Base-by-base conservation (phyloP, 2,888 invertebrate species). In the Peribatodes rhomboidaria region DNA sequence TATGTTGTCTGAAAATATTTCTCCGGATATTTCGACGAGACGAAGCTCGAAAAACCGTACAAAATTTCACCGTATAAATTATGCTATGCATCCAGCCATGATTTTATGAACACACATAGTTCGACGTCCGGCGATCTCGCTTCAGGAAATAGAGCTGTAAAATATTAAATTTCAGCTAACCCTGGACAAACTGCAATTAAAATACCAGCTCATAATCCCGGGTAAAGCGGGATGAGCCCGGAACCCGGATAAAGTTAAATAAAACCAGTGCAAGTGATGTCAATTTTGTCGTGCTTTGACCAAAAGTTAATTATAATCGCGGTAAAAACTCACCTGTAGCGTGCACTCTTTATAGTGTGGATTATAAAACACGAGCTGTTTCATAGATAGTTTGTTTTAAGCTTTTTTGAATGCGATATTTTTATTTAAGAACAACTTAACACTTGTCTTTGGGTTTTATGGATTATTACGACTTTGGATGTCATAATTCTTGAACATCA, bases 81-180 rank as follows among this genome's bases (percentile, higher is more conserved):
- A 37, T 11, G 10, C 1, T 13, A 31, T 18, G 1, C 35, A 56
- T 20, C 52, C 20, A 42, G 47, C 39, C 20, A 59, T 55, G 44
- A 57, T 54, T 61, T 46, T 44, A 52, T 49, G 16, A 37, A 53
- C 22, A 35, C 33, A 35, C 35, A 35, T 63, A 58, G 55, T 54
- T 64, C 27, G 47, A 53, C 52, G 37, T 31, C 39, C 42, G 44
- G 44, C 41, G 35, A 46, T 33, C 58, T 46, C 35, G 49, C 39
- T 46, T 52, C 53, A 52, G 55, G 54, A 39, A 46, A 49, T 55
- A 35, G 61, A 69, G 64, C 68, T 57, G 68, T 75, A 69, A 79
- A 77, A 78, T 79, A 77, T 79, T 69, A 76, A 74, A 77, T 72
- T 76, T 75, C 65, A 75, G 74, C 75, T 71, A 71, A 61, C 68